These are phyloP conservation scores for Hirudinaria manillensis DNA, from an alignment of 2,888 invertebrate genomes.

Conservation along the genomic window DNA sequence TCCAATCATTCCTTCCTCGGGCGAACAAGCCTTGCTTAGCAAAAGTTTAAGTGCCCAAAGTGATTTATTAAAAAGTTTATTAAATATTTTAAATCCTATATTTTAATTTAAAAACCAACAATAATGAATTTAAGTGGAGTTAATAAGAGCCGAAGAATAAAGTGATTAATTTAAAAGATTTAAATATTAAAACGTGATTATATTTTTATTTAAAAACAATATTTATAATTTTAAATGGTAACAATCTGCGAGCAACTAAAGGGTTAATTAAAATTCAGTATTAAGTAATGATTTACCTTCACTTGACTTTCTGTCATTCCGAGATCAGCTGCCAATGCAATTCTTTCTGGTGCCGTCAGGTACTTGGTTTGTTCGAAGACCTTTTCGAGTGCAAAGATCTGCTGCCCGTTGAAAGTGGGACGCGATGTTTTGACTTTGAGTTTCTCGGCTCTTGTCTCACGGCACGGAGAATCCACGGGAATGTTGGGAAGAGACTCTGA, in stretches of 20 bases:
- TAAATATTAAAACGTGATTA: too few relatives aligned
- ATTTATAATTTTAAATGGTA: too few relatives aligned
- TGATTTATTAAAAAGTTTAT: too few relatives aligned
- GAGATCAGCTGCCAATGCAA: constrained; percentile 8
- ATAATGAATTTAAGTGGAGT: too few relatives aligned
- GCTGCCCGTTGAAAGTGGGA: constrained; percentile 22
- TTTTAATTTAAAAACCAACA: too few relatives aligned
- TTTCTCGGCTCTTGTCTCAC: neutral
- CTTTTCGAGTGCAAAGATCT: constrained; percentile 27
- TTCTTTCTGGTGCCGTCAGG: constrained; percentile 17
- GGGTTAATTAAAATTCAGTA: neutral
- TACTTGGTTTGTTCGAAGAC: constrained; percentile 31
- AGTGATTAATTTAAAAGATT: too few relatives aligned
- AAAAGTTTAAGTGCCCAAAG: too few relatives aligned
- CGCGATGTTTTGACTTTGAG: neutral
- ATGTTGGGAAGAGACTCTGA: neutral
- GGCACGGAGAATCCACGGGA: neutral
- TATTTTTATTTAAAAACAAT: too few relatives aligned
- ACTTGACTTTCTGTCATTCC: constrained; percentile 28
- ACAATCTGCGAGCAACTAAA: neutral
- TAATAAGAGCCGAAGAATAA: too few relatives aligned
- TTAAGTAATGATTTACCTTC: constrained; percentile 12
- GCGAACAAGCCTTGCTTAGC: too few relatives aligned
- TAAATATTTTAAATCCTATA: too few relatives aligned
- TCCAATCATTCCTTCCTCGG: too few relatives aligned